Evolutionary conservation across 2,888 invertebrate species (phyloP).

Genomic region (Napeogenes inachia): DNA sequence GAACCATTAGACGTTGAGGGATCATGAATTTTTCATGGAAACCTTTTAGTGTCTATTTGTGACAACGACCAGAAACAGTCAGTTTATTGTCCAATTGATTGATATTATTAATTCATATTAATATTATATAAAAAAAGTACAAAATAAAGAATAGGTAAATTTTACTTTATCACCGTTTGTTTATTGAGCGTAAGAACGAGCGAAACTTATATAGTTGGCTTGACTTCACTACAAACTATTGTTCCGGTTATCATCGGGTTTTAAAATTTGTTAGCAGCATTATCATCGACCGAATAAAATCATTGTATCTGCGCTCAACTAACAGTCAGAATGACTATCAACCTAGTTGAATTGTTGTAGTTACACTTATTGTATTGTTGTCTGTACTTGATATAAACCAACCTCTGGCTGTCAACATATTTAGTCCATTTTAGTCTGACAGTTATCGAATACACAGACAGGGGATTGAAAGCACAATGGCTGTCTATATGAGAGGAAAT

Average conservation of each 20-base stretch:
- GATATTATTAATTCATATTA: too few species aligned
- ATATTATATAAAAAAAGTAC: too few species aligned
- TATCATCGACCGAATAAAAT: too few species aligned
- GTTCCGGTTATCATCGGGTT: too few species aligned
- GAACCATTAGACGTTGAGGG: constrained; percentile 23
- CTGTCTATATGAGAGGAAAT: constrained; percentile 34
- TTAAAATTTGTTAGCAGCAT: too few species aligned
- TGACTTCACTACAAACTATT: too few species aligned
- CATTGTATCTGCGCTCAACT: too few species aligned
- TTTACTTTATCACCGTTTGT: too few species aligned
- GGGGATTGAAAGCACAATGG: constrained; percentile 25
- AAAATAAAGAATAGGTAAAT: too few species aligned
- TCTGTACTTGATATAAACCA: constrained; percentile 3
- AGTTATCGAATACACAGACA: constrained; percentile 45
- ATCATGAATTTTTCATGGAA: constrained; percentile 19
- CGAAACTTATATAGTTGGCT: too few species aligned
- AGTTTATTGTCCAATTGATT: background rate
- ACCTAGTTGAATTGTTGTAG: background rate
- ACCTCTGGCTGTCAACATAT: constrained; percentile 36
- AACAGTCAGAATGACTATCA: too few species aligned
- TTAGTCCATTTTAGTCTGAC: constrained; percentile 50
- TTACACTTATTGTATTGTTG: background rate
- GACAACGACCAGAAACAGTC: background rate
- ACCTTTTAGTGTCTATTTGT: constrained; percentile 15
- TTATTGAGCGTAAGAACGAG: too few species aligned